Conservation (phyloP, 2,888 invertebrate genomes). For the Drosophila testacea region DNA sequence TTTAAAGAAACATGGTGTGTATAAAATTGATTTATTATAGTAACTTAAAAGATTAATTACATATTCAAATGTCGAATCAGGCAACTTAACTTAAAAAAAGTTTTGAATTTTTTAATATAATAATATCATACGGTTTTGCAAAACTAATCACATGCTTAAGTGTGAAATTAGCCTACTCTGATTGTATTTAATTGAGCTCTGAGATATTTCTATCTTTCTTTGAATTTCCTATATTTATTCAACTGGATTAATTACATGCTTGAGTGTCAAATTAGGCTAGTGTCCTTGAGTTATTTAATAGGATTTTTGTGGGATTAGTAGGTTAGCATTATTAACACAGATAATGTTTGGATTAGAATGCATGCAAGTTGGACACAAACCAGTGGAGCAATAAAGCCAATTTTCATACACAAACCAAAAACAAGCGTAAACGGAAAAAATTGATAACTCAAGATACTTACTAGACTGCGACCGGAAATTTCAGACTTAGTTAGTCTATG, state of each 20-base stretch:
- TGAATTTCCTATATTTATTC: background rate
- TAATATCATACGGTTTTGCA: too few relatives aligned
- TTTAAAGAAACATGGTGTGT: too few relatives aligned
- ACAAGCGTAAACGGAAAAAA: conserved; percentile 9
- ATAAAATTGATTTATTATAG: too few relatives aligned
- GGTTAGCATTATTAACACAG: background rate
- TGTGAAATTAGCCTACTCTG: background rate
- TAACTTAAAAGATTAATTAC: too few relatives aligned
- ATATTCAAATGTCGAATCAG: too few relatives aligned
- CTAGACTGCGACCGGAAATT: conserved; percentile 44
- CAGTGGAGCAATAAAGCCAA: conserved; percentile 49
- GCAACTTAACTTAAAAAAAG: too few relatives aligned
- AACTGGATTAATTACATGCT: background rate
- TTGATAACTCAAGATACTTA: conserved; percentile 52
- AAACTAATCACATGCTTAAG: background rate
- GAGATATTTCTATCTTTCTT: background rate
- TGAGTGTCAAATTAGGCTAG: background rate
- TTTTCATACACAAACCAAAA: conserved; percentile 47
- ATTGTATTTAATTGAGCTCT: background rate
- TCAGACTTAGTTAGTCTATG: conserved; percentile 40
- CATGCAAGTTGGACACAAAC: conserved; percentile 41
- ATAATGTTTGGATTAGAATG: conserved; percentile 36
- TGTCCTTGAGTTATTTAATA: background rate
- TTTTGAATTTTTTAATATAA: too few relatives aligned
- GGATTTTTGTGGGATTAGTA: conserved; percentile 24